phyloP scores from a whole-genome alignment of 64 coral and sea anemone genomes.

The Porites lutea region DNA sequence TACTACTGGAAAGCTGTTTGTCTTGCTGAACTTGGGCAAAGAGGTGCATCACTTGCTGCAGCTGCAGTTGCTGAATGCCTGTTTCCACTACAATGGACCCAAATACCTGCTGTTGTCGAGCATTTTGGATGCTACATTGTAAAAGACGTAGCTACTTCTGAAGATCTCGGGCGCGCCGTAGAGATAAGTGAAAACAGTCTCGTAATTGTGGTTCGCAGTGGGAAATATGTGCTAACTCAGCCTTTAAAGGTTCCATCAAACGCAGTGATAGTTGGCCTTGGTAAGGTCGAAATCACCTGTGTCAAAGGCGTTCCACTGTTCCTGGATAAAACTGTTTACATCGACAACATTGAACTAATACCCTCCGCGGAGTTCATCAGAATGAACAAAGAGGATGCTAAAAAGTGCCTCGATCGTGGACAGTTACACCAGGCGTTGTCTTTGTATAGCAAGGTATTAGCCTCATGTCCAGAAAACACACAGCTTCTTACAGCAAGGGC shows the following conservation, averaged over 20 bases:
- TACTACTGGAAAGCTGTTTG: slow-evolving; percentile 1
- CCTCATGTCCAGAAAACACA: neutral
- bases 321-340: neutral
- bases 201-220: neutral
- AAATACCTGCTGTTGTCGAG: neutral
- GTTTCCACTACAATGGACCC: neutral
- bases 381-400: neutral
- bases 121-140: neutral
- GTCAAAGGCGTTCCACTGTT: neutral
- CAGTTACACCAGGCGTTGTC: neutral
- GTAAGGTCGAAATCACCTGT: neutral
- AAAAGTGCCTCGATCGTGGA: neutral
- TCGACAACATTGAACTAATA: slow-evolving; percentile 3
- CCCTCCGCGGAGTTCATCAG: neutral
- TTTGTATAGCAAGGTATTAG: neutral
- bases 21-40: neutral
- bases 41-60: slow-evolving; percentile 29
- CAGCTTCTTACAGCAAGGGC: slow-evolving; percentile 14
- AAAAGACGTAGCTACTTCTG: neutral
- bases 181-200: neutral
- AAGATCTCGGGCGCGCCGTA: neutral
- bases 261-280: neutral
- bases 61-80: neutral
- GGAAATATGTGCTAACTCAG: neutral
- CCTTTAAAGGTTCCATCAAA: neutral